Base-by-base conservation (phyloP, 35 echinoderm and acorn worm species). In the Anneissia japonica region DNA sequence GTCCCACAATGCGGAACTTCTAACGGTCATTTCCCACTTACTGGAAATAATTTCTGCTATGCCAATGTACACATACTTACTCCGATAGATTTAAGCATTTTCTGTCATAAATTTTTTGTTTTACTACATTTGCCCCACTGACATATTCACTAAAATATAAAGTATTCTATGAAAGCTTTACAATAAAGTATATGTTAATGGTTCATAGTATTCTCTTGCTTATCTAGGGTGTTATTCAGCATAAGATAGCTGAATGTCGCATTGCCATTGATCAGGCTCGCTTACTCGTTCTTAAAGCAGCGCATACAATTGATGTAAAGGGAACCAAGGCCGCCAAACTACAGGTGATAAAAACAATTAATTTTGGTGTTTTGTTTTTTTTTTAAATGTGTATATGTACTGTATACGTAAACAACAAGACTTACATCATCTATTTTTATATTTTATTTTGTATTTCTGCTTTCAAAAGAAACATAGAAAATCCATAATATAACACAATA, bases 211-310 rank as follows among this genome's bases (percentile, higher is more conserved):
- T n/a, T n/a, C n/a, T n/a, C n/a, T n/a, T n/a, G n/a, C n/a, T n/a
- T n/a, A n/a, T n/a, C n/a, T n/a, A 99, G 96, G 92, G 92, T 43
- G 96, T 99, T 31, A 74, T 99, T 4, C 96, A 92, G 43, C 91
- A 99, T 73, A 92, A 99, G 84, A 90, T 99, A 36, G 96, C 96
- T 32, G 96, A 99, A 84, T 84, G 92, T 46, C 92, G 96, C 74
- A 82, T 99, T 32, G 89, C 79, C n/a, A 91, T 99, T 46, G 96
- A 99, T 17, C 89, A 91, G 72, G 89, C 89, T 23, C 83, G 92
- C 23, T 84, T 99, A 17, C 73, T 99, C 10, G 86, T 87, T 5
- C 55, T 99, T 30, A 93, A 94, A 77, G 96, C 96, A 38, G 96
- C 96, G 26, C 89, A 99, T 37, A 84, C 86, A 38, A 93, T 94